Percentiles rank a stretch among this genome's conserved stretches.
phyloP scores from a whole-genome alignment of 2,113 vertebrate species.

The Zootoca vivipara region DNA sequence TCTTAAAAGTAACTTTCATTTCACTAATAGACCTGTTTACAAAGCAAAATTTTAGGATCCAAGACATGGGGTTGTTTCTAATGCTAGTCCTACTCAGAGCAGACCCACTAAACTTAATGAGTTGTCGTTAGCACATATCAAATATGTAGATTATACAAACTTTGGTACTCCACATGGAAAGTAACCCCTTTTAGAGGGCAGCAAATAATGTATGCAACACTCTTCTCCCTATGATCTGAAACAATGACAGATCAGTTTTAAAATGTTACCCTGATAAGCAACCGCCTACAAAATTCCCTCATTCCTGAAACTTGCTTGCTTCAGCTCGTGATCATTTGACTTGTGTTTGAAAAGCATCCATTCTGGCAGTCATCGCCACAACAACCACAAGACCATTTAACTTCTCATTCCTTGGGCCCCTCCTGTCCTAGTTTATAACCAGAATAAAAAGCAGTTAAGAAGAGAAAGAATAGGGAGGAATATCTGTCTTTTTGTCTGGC shows the following conservation, averaged over 20 bases:
- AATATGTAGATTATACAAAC: not conserved
- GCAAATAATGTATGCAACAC: not conserved
- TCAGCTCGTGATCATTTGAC: slow-evolving; percentile 25
- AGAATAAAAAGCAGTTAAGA: slow-evolving; percentile 48
- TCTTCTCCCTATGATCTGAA: not conserved
- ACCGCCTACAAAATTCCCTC: not conserved
- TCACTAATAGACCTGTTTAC: too few relatives aligned
- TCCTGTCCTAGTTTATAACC: slow-evolving; percentile 32
- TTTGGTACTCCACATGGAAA: not conserved
- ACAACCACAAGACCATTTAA: slow-evolving; percentile 17
- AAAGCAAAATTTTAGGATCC: too few relatives aligned
- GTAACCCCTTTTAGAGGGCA: not conserved
- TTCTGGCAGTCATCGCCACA: slow-evolving; percentile 11
- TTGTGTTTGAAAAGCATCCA: slow-evolving; percentile 27
- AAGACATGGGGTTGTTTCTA: too few relatives aligned
- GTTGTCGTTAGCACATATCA: too few relatives aligned
- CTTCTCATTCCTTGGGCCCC: slow-evolving; percentile 35
- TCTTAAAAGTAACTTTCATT: too few relatives aligned
- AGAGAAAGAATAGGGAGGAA: not conserved
- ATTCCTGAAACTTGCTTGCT: not conserved
- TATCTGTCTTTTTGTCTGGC: slow-evolving; percentile 46
- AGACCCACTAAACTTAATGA: too few relatives aligned
- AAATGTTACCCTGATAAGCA: not conserved
- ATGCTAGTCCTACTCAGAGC: too few relatives aligned
- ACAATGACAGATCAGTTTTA: not conserved